A percentile compares a stretch with the other conserved stretches of the same genome.
phyloP scores from a whole-genome alignment of 1,140 invertebrate genomes.

The Semibalanus balanoides region DNA sequence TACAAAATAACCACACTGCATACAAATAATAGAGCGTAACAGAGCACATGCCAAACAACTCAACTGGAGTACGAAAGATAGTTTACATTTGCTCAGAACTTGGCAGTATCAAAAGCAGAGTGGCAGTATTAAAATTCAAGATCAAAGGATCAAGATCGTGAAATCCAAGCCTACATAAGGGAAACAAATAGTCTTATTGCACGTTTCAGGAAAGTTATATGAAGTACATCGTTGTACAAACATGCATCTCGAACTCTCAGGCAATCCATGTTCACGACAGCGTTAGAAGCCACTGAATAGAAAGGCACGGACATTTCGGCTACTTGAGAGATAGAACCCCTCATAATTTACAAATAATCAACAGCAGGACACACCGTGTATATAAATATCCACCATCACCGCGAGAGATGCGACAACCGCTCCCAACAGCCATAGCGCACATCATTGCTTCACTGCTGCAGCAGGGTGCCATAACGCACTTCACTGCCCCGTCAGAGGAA shows the following conservation, averaged over 20 bases:
- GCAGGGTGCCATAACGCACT: not conserved
- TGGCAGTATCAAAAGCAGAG: not conserved
- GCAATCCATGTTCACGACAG: too few species aligned
- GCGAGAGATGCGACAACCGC: not conserved
- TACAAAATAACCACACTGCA: not conserved
- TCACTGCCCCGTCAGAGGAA: not conserved
- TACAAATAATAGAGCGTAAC: not conserved
- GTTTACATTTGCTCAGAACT: not conserved
- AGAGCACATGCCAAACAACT: not conserved
- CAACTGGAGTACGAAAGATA: too few species aligned
- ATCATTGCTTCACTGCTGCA: too few species aligned
- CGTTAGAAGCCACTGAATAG: not conserved
- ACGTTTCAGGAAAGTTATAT: not conserved
- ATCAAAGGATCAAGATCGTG: too few species aligned
- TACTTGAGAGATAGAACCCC: not conserved
- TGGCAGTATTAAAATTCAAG: too few species aligned
- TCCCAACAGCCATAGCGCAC: not conserved
- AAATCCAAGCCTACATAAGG: not conserved
- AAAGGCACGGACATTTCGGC: not conserved
- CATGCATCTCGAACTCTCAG: not conserved
- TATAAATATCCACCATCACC: conserved; percentile 2
- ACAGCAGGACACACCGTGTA: not conserved
- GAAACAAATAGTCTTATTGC: not conserved
- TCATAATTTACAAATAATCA: not conserved
- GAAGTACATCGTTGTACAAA: not conserved